These are phyloP conservation scores for Ctenicera cuprea DNA, from an alignment of 2,888 invertebrate species.

Conservation along the genomic window DNA sequence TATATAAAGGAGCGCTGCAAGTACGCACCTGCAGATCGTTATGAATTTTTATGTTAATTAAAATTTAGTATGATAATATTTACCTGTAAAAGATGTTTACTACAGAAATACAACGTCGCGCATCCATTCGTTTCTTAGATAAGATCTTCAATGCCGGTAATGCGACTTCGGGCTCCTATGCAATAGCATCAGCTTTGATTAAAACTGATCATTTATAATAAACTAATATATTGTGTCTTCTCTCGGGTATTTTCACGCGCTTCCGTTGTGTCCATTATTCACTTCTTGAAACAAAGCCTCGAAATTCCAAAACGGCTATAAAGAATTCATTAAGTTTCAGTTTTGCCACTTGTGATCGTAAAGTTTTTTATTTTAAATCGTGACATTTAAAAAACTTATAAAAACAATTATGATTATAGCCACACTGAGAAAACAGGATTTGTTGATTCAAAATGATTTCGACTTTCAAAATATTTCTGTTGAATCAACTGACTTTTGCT, in stretches of 20 bases:
- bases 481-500: no score
- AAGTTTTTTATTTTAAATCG: neutral
- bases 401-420: neutral
- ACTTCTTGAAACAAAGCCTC: conserved; percentile 16
- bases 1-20: conserved; percentile 43
- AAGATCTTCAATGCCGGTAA: conserved; percentile 53
- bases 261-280: conserved; percentile 38
- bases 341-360: neutral
- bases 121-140: conserved; percentile 49
- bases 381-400: neutral
- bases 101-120: conserved; percentile 53
- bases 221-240: conserved; percentile 40
- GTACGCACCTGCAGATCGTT: conserved; percentile 52
- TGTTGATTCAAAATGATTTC: no score
- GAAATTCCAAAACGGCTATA: neutral
- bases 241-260: conserved; percentile 31
- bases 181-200: conserved; percentile 51
- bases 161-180: conserved; percentile 51
- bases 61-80: conserved; percentile 54
- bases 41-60: conserved; percentile 54
- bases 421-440: no score
- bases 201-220: conserved; percentile 51
- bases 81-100: conserved; percentile 53
- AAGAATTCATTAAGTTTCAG: conserved; percentile 1
- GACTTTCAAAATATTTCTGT: no score